Evolutionary conservation across 2,888 invertebrate species (phyloP).

Genomic region (Amiota mariae): DNA sequence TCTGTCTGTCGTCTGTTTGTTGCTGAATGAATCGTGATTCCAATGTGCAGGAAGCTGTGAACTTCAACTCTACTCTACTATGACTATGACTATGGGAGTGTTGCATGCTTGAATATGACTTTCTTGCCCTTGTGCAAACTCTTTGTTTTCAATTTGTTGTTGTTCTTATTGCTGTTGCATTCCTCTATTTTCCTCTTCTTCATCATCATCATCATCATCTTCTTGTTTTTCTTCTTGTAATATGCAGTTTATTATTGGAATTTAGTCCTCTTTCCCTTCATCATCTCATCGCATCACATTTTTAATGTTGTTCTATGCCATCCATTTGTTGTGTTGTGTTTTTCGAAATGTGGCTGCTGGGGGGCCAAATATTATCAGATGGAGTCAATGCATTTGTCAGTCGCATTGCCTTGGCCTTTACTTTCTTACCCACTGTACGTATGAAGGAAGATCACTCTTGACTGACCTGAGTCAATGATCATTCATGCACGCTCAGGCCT

Average conservation of each 20-base stretch:
- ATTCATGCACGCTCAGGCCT: background rate
- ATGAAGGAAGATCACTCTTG: no score
- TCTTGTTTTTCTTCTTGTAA: background rate
- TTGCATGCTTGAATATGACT: background rate
- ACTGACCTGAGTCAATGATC: no score
- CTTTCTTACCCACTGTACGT: background rate
- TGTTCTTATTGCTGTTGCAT: background rate
- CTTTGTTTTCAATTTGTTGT: constrained; percentile 25
- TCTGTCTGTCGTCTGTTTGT: background rate
- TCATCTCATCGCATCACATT: background rate
- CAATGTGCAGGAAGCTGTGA: constrained; percentile 15
- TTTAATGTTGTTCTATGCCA: background rate
- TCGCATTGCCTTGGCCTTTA: constrained; percentile 24
- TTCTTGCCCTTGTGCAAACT: constrained; percentile 25
- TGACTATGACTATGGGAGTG: background rate
- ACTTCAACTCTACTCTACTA: background rate
- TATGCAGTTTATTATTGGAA: constrained; percentile 22
- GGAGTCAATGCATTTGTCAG: background rate
- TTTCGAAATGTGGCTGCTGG: constrained; percentile 4
- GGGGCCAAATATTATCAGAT: background rate
- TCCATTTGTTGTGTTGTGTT: background rate
- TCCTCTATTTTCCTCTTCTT: background rate
- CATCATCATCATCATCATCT: background rate
- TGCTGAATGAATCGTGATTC: background rate
- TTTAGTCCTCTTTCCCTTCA: background rate